Percentiles rank a stretch among this genome's conserved stretches.
Evolutionary conservation across 2,113 vertebrate species (phyloP).

Genomic region (Addax nasomaculatus): DNA sequence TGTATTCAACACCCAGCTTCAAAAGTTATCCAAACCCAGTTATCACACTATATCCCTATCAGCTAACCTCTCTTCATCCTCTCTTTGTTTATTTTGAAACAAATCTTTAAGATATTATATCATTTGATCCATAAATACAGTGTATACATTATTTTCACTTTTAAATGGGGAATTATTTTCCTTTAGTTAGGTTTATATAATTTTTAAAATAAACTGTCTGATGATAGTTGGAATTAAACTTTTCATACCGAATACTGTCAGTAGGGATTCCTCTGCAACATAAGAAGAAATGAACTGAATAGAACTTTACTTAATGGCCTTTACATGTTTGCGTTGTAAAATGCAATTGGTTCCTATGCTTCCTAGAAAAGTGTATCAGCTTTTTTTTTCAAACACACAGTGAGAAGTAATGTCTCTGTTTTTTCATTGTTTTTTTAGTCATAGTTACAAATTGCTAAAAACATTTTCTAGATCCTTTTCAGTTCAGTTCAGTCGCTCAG

Average conservation of each 20-base stretch:
- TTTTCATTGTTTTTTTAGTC: background rate
- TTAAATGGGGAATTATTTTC: background rate
- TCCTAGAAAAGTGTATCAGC: background rate
- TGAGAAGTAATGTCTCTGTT: background rate
- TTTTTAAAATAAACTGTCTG: background rate
- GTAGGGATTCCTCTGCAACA: background rate
- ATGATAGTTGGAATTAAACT: slow-evolving; percentile 20
- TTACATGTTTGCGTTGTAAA: slow-evolving; percentile 34
- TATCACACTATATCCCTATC: background rate
- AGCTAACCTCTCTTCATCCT: background rate
- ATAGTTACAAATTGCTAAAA: slow-evolving; percentile 40
- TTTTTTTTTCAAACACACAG: slow-evolving; percentile 18
- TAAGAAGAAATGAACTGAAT: slow-evolving; percentile 18
- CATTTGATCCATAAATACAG: background rate
- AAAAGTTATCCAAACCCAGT: background rate
- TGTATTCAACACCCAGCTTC: background rate
- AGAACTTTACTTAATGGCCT: slow-evolving; percentile 31
- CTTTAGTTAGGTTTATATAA: background rate
- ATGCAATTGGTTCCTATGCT: slow-evolving; percentile 7
- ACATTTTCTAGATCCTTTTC: background rate
- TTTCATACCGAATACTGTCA: background rate
- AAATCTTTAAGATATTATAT: background rate
- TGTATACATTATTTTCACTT: background rate
- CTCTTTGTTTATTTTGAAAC: background rate
- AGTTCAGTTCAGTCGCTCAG: background rate